phyloP scores from a whole-genome alignment of 2,888 invertebrate species.

The Drosophila rellima region DNA sequence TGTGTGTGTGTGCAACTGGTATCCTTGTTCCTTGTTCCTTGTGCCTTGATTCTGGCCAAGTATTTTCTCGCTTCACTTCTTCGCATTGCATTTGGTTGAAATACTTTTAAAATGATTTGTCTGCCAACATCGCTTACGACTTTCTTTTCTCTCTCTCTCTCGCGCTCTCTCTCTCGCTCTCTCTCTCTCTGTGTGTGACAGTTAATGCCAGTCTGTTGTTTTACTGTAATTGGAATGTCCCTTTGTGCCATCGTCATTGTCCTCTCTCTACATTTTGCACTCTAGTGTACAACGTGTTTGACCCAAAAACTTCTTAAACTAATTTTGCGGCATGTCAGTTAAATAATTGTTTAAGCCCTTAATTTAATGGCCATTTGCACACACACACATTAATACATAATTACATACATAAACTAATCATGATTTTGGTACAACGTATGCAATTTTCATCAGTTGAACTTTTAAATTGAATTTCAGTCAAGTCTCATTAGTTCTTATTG shows the following conservation, averaged over 20 bases:
- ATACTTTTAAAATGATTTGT: slow-evolving; percentile 76
- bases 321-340: slow-evolving; percentile 79
- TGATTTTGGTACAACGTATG: slow-evolving; percentile 12
- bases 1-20: slow-evolving; percentile 33
- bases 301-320: slow-evolving; percentile 67
- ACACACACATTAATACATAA: slow-evolving; percentile 3
- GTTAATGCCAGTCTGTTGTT: slow-evolving; percentile 55
- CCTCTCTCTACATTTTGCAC: slow-evolving; percentile 27
- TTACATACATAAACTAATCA: slow-evolving; percentile 10
- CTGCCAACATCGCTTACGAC: slow-evolving; percentile 49
- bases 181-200: slow-evolving; percentile 18
- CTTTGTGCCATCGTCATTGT: slow-evolving; percentile 54
- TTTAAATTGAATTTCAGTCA: slow-evolving; percentile 54
- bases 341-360: slow-evolving; percentile 81
- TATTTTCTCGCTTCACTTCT: slow-evolving; percentile 53
- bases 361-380: slow-evolving; percentile 56
- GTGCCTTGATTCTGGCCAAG: slow-evolving; percentile 25
- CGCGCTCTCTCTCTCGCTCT: not conserved
- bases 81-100: slow-evolving; percentile 66
- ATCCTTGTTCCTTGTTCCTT: slow-evolving; percentile 9
- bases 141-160: slow-evolving; percentile 9
- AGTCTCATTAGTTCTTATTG: slow-evolving; percentile 38
- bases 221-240: slow-evolving; percentile 71
- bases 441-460: slow-evolving; percentile 36
- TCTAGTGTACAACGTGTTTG: slow-evolving; percentile 43